Base-by-base conservation (phyloP, 1,140 invertebrate species). In the Babylonia areolata region DNA sequence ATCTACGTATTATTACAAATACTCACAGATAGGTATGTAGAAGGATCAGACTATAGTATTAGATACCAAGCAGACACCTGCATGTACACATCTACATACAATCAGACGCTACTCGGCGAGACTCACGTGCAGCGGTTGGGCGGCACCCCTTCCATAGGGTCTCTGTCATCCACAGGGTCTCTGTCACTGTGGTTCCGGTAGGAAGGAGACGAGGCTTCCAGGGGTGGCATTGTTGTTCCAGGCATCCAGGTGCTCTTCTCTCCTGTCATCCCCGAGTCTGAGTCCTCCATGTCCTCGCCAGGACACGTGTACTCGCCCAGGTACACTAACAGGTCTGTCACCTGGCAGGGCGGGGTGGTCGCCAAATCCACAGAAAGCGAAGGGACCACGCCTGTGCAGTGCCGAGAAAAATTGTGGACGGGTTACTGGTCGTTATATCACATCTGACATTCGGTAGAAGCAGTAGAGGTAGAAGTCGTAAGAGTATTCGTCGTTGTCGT, bases 91-190 rank as follows among this genome's bases (percentile, higher is more conserved):
- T 20, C 6, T 51, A 20, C 9, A 51, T 51, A 51, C 20, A 11
- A 20, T 11, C 6, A 6, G 20, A 51, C 46, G 20, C 46, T 11
- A 51, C 6, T 51, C 9, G 58, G 23, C 58, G 15, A 17, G 28
- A 77, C 73, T 77, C 73, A 77, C 73, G 73, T 40, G 73, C 73
- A 77, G 37, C 35, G 73, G 39, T 77, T 77, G 12, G 73, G 73
- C 9, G 73, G 73, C 35, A 77, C 73, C 12, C 73, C 73, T 23
- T 20, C 23, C 73, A 77, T 77, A 3, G 39, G 73, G 15, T 77
- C 37, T 40, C 37, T 77, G 39, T 12, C 23, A 37, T 17, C 31
- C 3, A 17, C 35, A 20, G 3, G 9, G 23, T 64, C 28, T 23
- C 58, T 23, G 23, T 6, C 31, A 73, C 11, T 5, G 31, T 33